Conservation (phyloP, 2,797 vertebrate genomes). For the Phoxinus dragarum region DNA sequence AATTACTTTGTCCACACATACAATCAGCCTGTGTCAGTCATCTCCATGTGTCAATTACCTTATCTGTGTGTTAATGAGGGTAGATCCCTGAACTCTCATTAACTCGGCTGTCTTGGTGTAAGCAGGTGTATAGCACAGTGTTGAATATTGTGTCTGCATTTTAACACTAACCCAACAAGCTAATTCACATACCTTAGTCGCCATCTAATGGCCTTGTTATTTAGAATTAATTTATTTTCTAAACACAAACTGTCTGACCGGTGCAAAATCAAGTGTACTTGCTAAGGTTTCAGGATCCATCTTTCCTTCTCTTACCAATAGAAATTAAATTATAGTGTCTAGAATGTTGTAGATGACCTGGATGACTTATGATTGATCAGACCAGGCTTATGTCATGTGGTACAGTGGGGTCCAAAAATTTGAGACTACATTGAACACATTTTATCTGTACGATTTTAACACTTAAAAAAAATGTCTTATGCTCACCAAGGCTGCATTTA, state of each 20-base stretch:
- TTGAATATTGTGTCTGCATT: conserved; percentile 31
- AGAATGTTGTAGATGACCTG: background rate
- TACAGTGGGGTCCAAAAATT: background rate
- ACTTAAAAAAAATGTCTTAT: background rate
- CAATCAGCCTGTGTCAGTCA: conserved; percentile 16
- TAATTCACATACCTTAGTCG: conserved; percentile 1
- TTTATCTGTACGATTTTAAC: background rate
- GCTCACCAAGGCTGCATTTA: background rate
- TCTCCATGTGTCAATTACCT: conserved; percentile 5
- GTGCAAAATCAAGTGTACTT: conserved; percentile 15
- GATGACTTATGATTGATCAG: conserved; percentile 13
- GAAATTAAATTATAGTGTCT: background rate
- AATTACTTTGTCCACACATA: conserved; percentile 33
- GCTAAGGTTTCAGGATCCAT: conserved; percentile 23
- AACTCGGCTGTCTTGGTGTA: conserved; percentile 23
- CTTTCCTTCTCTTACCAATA: background rate
- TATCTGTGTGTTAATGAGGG: conserved; percentile 25
- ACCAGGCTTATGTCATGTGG: background rate
- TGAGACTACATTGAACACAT: background rate
- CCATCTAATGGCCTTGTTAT: conserved; percentile 27
- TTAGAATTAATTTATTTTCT: conserved; percentile 38
- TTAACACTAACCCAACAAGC: background rate
- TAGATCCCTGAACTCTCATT: conserved; percentile 31
- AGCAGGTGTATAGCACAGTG: background rate
- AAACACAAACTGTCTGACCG: conserved; percentile 38